A percentile compares a stretch with the other conserved stretches of the same genome.
These are phyloP conservation scores for Gobiocypris rarus DNA, from an alignment of 2,113 vertebrate species.

Conservation along the genomic window DNA sequence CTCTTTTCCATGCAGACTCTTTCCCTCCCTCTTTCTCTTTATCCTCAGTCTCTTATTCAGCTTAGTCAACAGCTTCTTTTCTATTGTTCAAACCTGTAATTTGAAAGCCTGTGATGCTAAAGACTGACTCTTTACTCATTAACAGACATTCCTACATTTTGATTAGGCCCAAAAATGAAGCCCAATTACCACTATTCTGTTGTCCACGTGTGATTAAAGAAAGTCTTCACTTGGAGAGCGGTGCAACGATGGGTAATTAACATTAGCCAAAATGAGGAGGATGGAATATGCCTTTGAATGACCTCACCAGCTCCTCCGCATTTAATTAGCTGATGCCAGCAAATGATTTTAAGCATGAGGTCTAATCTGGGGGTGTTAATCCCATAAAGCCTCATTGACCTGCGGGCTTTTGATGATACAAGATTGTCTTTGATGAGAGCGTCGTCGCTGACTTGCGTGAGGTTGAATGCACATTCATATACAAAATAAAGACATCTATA, in stretches of 20 bases:
- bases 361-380: slow-evolving; percentile 52
- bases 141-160: not conserved
- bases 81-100: slow-evolving; percentile 24
- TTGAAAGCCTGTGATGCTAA: not conserved
- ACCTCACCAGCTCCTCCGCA: slow-evolving; percentile 38
- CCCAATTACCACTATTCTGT: not conserved
- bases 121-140: slow-evolving; percentile 19
- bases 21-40: not conserved
- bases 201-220: slow-evolving; percentile 44
- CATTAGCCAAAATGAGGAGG: slow-evolving; percentile 9
- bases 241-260: slow-evolving; percentile 43
- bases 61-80: not conserved
- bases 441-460: not conserved
- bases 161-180: slow-evolving; percentile 36
- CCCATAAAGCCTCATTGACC: slow-evolving; percentile 47
- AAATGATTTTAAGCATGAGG: slow-evolving; percentile 32
- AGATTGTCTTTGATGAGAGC: slow-evolving; percentile 41
- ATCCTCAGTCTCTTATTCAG: not conserved
- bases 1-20: not conserved
- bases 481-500: not conserved
- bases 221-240: not conserved
- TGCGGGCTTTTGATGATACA: slow-evolving; percentile 47
- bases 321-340: slow-evolving; percentile 50
- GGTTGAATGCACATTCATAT: not conserved
- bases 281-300: slow-evolving; percentile 28